Evolutionary conservation across 2,888 invertebrate genomes (phyloP).

Genomic region (Malacosoma neustria): DNA sequence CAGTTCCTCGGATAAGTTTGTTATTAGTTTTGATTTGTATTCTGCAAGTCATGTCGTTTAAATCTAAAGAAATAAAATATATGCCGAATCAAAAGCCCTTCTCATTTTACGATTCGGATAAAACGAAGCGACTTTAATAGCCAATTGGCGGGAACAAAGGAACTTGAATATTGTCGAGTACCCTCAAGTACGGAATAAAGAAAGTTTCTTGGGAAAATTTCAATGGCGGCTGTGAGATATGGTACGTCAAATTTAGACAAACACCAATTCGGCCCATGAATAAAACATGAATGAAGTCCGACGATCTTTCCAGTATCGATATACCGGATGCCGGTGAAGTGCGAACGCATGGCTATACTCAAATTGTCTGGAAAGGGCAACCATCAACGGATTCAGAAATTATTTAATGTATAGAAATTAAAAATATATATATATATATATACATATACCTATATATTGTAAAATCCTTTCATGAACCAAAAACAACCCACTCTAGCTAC

Average conservation of each 20-base stretch:
- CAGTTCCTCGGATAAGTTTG: no score
- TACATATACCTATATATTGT: no score
- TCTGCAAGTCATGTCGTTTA: not conserved
- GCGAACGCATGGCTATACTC: not conserved
- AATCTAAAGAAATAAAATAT: not conserved
- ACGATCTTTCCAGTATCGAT: constrained; percentile 13
- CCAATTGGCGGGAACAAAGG: not conserved
- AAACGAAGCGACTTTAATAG: not conserved
- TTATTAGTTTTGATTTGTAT: no score
- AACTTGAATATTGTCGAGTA: not conserved
- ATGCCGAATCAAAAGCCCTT: not conserved
- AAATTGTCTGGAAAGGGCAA: not conserved
- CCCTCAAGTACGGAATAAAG: not conserved
- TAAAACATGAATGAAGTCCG: constrained; percentile 42
- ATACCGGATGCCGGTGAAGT: not conserved
- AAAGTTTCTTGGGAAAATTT: constrained; percentile 27
- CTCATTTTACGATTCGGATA: not conserved
- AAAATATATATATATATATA: no score
- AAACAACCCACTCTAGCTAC: no score
- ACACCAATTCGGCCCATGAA: constrained; percentile 54
- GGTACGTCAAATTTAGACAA: constrained; percentile 61
- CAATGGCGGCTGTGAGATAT: constrained; percentile 39
- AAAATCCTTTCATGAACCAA: no score
- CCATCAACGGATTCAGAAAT: no score
- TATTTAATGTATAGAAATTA: no score